Evolutionary conservation across 1,140 invertebrate species (phyloP), one percentile per base, ranked within the genome.

Genomic region (Zaprionus nigranus): DNA sequence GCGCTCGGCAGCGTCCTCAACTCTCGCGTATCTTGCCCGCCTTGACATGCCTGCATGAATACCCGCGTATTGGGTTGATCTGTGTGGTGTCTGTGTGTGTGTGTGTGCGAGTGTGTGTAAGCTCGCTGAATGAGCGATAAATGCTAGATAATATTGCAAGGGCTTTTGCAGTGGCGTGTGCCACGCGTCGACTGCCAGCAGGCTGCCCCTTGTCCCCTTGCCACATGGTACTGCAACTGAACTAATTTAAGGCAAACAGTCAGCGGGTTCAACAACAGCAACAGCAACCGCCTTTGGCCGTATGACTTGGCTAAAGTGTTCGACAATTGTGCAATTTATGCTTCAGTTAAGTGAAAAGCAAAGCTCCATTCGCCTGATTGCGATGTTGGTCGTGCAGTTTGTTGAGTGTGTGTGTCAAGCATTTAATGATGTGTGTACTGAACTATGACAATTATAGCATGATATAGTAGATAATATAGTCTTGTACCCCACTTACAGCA

Each of bases 91-190:
- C 51, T 26, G 15, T 65, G 36, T 43, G 63, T 60, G 57, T 54
- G 20, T 54, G 15, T 61, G 58, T 59, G n/a, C 15, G 38, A 46
- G 15, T 5, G 59, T 22, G n/a, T 30, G 22, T 36, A 54, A 24
- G 15, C 53, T n/a, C 26, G 30, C 64, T 57, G 82, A 79, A 70
- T 74, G 66, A 79, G 68, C 81, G 81, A 83, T 87, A 87, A 88
- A 82, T 79, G 77, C 70, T 74, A 88, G 84, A 87, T 88, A 87
- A 87, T 81, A 78, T 81, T 70, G 57, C 64, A 58, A 78, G 62
- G 65, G 46, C 69, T 73, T 68, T 68, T 66, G n/a, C 76, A 78
- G 63, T 54, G 36, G 46, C 53, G 17, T 34, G 20, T 49, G 64
- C 63, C 51, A 11, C 40, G 13, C 26, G 13, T 38, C 2, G 34